Evolutionary conservation across 2,113 vertebrate genomes (phyloP).

Genomic region (Muscicapa adusta): DNA sequence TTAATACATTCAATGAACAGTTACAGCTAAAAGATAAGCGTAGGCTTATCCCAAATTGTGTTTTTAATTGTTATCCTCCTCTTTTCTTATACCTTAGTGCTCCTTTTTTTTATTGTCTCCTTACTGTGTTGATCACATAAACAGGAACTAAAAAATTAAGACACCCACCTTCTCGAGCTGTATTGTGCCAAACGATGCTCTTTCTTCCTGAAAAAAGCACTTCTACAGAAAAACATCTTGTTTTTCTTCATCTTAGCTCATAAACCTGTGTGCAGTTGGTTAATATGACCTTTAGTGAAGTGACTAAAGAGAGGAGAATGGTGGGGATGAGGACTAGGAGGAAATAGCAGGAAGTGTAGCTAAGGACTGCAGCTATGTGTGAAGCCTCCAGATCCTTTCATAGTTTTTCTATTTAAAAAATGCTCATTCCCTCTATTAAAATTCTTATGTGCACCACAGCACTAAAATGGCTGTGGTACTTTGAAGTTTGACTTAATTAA

Average conservation of each 20-base stretch:
- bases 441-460: background rate
- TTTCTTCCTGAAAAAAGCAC: background rate
- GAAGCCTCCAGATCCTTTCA: background rate
- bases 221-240: background rate
- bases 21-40: background rate
- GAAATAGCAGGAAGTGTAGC: background rate
- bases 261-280: background rate
- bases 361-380: background rate
- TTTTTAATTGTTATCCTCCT: background rate
- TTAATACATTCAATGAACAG: background rate
- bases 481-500: conserved; percentile 29
- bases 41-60: background rate
- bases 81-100: background rate
- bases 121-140: background rate
- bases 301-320: background rate
- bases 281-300: background rate
- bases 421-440: background rate
- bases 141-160: background rate
- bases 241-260: background rate
- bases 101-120: background rate
- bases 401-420: background rate
- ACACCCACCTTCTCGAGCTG: background rate
- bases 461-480: background rate
- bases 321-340: background rate
- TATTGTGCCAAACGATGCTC: background rate